Evolutionary conservation across 2,797 vertebrate genomes (phyloP), one percentile per base, ranked within the genome.

Genomic region (Bovichtus variegatus): DNA sequence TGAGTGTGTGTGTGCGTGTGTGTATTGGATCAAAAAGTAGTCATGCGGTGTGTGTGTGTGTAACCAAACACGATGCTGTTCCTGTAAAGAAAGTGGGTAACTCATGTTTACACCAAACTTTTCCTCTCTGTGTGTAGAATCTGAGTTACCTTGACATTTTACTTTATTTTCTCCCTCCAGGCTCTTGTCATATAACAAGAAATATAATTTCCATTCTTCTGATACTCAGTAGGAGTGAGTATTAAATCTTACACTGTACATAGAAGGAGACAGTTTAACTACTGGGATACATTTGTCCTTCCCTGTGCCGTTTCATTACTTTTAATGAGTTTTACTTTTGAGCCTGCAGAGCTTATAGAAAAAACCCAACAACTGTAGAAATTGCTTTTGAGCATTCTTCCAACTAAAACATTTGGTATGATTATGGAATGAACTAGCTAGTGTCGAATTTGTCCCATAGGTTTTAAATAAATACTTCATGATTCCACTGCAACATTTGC

Each of bases 11-110:
- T 66, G n/a, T n/a, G 59, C 10, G 80, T 66, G 59, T 10, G 31
- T 34, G 59, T 10, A 29, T 4, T 13, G 16, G 55, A 63, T 62
- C 62, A 81, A 50, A 63, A 57, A 46, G 4, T 43, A 63, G 72
- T 77, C 77, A 81, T 80, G 75, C 38, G 1, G 68, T 46, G 54
- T 70, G 57, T 66, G 71, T 64, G 81, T 31, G 25, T 38, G 66
- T 18, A 82, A 63, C 40, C 19, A 5, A 87, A 82, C 76, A 60
- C 23, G 58, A 71, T 59, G 46, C 55, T 54, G 21, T 62, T 85
- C 71, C 69, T 82, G 79, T 76, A 59, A 60, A 78, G 64, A 71
- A 57, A n/a, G 83, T 49, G 44, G 19, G 23, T 73, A 71, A 71
- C 50, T 67, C 23, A 31, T 74, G 66, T n/a, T n/a, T n/a, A n/a